Conservation (phyloP, 2,888 invertebrate species). For the Invenusta paracnida region DNA sequence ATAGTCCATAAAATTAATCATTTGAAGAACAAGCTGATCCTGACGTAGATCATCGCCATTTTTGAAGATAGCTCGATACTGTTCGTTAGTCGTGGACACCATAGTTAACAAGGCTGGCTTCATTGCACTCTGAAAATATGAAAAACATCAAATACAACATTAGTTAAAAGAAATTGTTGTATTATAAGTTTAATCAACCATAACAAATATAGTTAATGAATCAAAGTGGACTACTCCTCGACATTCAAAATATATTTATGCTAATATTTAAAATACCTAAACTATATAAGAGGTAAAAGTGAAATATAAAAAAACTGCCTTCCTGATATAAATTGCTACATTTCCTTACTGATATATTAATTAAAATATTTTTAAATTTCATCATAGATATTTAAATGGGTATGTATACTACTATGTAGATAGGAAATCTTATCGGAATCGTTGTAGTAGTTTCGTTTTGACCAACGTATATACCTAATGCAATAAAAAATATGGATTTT, state of each 20-base stretch:
- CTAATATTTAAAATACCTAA: too few species aligned
- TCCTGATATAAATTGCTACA: too few species aligned
- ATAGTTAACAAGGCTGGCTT: constrained; percentile 91
- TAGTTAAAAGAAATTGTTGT: neutral
- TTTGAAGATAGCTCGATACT: constrained; percentile 93
- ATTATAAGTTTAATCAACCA: neutral
- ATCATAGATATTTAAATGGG: too few species aligned
- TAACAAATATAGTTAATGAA: neutral
- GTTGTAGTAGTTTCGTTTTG: too few species aligned
- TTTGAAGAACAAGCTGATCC: constrained; percentile 92
- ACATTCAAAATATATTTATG: neutral
- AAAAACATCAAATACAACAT: neutral
- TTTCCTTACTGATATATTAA: too few species aligned
- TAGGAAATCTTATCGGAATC: too few species aligned
- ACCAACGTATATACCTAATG: too few species aligned
- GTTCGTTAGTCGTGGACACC: constrained; percentile 69
- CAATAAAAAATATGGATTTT: too few species aligned
- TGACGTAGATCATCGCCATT: constrained; percentile 94
- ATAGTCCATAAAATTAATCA: constrained; percentile 94
- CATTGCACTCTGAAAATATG: constrained; percentile 73
- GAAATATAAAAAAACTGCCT: too few species aligned
- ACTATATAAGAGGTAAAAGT: too few species aligned
- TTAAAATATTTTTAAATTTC: too few species aligned
- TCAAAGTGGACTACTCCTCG: neutral
- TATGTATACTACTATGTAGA: too few species aligned